phyloP scores from a whole-genome alignment of 2,888 invertebrate genomes.

The Priocnemis perturbator region DNA sequence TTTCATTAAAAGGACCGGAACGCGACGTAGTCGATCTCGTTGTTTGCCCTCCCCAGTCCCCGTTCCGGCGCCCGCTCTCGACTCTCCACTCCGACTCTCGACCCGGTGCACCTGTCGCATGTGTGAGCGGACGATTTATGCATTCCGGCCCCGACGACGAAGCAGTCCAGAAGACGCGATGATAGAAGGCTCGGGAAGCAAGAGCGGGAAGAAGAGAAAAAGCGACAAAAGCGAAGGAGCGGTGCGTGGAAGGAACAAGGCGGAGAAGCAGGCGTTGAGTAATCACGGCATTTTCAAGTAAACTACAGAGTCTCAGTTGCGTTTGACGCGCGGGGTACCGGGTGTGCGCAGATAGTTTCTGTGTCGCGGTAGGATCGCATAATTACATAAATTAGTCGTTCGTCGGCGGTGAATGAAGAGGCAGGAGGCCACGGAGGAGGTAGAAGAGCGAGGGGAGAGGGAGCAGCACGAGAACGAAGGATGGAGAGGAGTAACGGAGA shows the following conservation, averaged over 20 bases:
- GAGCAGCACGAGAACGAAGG: not conserved
- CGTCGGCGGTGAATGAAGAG: conserved; percentile 36
- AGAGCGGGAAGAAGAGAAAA: not conserved
- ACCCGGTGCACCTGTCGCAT: conserved; percentile 29
- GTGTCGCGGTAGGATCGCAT: conserved; percentile 50
- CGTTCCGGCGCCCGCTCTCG: conserved; percentile 19
- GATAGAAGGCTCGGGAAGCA: conserved; percentile 5
- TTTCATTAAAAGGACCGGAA: conserved; percentile 32
- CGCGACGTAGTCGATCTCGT: conserved; percentile 13
- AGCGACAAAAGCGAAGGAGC: not conserved
- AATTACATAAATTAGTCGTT: conserved; percentile 66
- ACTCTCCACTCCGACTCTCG: too few relatives aligned
- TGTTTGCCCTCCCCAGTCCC: conserved; percentile 1
- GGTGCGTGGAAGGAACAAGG: conserved; percentile 4
- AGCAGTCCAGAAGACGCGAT: conserved; percentile 24
- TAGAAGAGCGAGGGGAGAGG: not conserved
- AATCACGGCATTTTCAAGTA: conserved; percentile 36
- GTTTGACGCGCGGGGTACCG: conserved; percentile 21
- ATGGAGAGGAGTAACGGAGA: not conserved
- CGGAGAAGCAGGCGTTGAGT: conserved; percentile 14
- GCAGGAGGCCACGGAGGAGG: not conserved
- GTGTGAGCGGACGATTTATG: conserved; percentile 25
- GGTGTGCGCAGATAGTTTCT: conserved; percentile 41
- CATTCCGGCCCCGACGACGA: conserved; percentile 19
- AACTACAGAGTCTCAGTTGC: conserved; percentile 11